phyloP scores from a whole-genome alignment of 2,888 invertebrate genomes.

The Limnephilus auricula region DNA sequence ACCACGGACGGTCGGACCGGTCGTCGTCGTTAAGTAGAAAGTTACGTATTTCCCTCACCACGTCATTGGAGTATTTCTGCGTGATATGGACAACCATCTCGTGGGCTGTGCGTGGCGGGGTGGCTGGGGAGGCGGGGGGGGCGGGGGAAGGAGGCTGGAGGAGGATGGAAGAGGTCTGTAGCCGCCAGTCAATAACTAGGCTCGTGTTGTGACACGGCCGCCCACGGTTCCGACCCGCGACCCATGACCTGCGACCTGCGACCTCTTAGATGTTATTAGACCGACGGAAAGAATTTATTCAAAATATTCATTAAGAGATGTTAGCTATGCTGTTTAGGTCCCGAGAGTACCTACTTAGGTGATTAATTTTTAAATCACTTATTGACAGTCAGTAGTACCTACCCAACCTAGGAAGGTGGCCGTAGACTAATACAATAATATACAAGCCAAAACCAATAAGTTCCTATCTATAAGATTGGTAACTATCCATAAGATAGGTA shows the following conservation, averaged over 20 bases:
- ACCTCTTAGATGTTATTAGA: background rate
- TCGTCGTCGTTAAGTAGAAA: background rate
- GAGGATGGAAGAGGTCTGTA: background rate
- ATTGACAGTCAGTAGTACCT: background rate
- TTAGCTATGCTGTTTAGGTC: background rate
- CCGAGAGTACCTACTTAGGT: background rate
- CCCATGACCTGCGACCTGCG: background rate
- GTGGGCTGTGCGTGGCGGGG: background rate
- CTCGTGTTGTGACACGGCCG: slow-evolving; percentile 30
- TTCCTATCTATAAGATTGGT: too few species aligned
- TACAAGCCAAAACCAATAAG: too few species aligned
- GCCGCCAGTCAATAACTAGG: slow-evolving; percentile 31
- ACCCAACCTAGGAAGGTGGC: too few species aligned
- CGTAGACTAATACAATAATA: too few species aligned
- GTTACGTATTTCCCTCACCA: background rate
- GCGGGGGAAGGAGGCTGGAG: background rate
- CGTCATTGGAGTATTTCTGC: background rate
- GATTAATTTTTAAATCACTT: background rate
- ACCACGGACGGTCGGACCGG: too few species aligned
- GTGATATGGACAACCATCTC: slow-evolving; percentile 8
- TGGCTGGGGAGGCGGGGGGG: background rate
- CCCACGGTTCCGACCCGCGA: slow-evolving; percentile 19
- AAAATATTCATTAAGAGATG: slow-evolving; percentile 27
- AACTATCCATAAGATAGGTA: too few species aligned
- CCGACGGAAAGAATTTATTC: slow-evolving; percentile 15